A percentile compares a stretch with the other conserved stretches of the same genome.
phyloP scores from a whole-genome alignment of 92 coral and sea anemone species.

The Epizoanthus illoricatus region DNA sequence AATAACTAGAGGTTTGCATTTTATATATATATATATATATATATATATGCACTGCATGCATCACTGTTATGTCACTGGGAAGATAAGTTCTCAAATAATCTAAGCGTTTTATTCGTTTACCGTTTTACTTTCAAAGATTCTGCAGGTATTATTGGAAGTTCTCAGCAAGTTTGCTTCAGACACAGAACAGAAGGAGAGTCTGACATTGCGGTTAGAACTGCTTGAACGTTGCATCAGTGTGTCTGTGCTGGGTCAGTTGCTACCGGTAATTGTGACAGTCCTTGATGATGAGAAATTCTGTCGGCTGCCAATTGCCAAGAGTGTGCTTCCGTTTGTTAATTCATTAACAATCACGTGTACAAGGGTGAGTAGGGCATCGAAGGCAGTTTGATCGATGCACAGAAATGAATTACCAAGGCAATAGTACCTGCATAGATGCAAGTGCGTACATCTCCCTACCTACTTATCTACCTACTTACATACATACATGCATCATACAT shows the following conservation, averaged over 20 bases:
- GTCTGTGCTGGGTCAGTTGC: conserved; percentile 71
- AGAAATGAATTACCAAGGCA: background rate
- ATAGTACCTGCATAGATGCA: background rate
- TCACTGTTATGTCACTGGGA: too few relatives aligned
- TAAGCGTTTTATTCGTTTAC: background rate
- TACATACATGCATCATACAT: too few relatives aligned
- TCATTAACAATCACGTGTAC: conserved; percentile 73
- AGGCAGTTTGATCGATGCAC: background rate
- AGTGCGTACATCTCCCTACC: background rate
- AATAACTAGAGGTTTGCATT: too few relatives aligned
- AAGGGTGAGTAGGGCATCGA: conserved; percentile 52
- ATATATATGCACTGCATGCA: too few relatives aligned
- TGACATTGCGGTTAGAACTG: conserved; percentile 54
- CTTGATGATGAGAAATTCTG: conserved; percentile 75
- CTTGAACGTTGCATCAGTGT: conserved; percentile 77
- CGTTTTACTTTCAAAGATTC: conserved; percentile 49
- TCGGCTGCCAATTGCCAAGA: conserved; percentile 67
- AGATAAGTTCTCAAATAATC: background rate
- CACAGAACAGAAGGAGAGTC: conserved; percentile 34
- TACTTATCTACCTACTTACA: too few relatives aligned
- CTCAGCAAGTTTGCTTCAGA: conserved; percentile 56
- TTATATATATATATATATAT: too few relatives aligned
- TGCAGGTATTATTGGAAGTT: conserved; percentile 69
- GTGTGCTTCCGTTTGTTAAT: conserved; percentile 61
- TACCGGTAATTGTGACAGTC: conserved; percentile 77